Evolutionary conservation across 2,888 invertebrate species (phyloP).

Genomic region (Bombylius discolor): DNA sequence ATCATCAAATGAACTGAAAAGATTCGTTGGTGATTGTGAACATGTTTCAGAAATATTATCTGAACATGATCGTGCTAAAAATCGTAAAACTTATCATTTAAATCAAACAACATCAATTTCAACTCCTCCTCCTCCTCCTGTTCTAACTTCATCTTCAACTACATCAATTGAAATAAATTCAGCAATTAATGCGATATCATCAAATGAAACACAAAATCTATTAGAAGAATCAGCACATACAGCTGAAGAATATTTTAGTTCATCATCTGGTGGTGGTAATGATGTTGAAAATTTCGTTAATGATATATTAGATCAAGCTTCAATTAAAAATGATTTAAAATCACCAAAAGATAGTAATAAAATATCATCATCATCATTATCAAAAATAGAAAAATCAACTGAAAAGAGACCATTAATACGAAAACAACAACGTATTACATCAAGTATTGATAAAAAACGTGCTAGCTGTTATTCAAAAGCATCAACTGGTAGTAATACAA

Average conservation of each 20-base stretch:
- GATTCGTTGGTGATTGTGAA: constrained; percentile 34
- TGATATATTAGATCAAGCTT: constrained; percentile 44
- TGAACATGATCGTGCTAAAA: constrained; percentile 34
- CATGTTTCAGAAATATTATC: constrained; percentile 30
- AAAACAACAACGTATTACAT: background rate
- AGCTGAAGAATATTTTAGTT: constrained; percentile 54
- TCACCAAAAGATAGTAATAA: constrained; percentile 19
- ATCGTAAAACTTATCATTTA: constrained; percentile 31
- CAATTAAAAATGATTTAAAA: constrained; percentile 25
- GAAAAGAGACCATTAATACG: background rate
- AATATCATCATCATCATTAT: constrained; percentile 17
- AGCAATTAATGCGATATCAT: constrained; percentile 14
- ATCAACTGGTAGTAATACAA: constrained; percentile 34
- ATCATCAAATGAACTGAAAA: constrained; percentile 24
- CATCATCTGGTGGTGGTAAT: constrained; percentile 30
- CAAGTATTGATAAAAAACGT: constrained; percentile 25
- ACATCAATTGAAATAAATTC: background rate
- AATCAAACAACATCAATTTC: background rate
- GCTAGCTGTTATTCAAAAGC: constrained; percentile 35
- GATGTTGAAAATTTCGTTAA: constrained; percentile 45
- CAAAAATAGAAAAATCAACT: constrained; percentile 7
- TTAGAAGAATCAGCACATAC: constrained; percentile 44
- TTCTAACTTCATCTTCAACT: too few species aligned
- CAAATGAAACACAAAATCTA: constrained; percentile 24
- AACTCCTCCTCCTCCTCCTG: too few species aligned